Evolutionary conservation across 2,113 vertebrate genomes (phyloP), one percentile per base, ranked within the genome.

Genomic region (Motacilla tschutschensis): DNA sequence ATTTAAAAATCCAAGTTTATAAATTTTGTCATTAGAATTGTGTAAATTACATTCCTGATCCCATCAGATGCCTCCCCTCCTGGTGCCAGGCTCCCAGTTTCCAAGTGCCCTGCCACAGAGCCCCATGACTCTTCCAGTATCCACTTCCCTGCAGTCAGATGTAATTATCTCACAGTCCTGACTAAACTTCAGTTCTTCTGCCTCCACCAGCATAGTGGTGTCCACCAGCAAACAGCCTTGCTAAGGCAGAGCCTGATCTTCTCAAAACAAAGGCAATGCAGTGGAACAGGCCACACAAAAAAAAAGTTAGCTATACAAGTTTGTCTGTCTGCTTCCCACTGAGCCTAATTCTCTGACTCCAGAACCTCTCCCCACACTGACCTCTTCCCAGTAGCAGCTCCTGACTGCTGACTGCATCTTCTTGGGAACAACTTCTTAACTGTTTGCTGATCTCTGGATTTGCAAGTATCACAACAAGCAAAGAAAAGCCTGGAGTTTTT

Each of bases 171-270:
- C 58, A 78, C n/a, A 71, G 40, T 51, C 44, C 73, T 91, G 60
- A 87, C 38, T 80, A 67, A 93, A 77, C 40, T 59, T 55, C 76
- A 83, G 60, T 64, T 85, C 91, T 88, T 65, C 85, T 77, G 72
- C 48, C 65, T 92, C 36, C 62, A 71, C 50, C 8, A 79, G 43
- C 36, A 55, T 2, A 84, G 36, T 1, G 2, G 8, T 63, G 36
- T 43, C 76, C 66, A 54, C 69, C 63, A 81, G 43, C 59, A 78
- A 90, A 53, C 62, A 75, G 74, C 31, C 67, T 62, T 63, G 67
- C 57, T 88, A 72, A 85, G 85, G 62, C 63, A 69, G 55, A 79
- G 26, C 29, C 31, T 63, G 28, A 70, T 64, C 50, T 79, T 20
- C 41, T 63, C 25, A 55, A 33, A 84, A 83, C 12, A 85, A 83